Evolutionary conservation across 2,113 vertebrate genomes (phyloP).

Genomic region (Bathybates hornii): DNA sequence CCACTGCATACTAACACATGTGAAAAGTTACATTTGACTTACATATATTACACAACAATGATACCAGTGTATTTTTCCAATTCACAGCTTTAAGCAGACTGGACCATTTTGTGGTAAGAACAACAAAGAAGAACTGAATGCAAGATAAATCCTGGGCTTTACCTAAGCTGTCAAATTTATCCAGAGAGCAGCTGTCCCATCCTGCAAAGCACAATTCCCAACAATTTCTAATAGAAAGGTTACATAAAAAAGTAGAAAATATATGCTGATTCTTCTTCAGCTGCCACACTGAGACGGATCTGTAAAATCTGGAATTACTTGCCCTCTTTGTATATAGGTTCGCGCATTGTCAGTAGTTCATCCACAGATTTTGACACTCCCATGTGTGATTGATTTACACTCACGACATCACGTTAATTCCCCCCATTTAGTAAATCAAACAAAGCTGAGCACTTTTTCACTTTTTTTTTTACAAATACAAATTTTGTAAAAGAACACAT

Average conservation of each 20-base stretch:
- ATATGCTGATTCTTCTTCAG: not conserved
- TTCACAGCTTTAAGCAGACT: not conserved
- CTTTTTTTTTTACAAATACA: not conserved
- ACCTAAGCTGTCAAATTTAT: not conserved
- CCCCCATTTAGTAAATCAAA: rapidly evolving
- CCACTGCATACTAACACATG: not conserved
- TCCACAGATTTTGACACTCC: not conserved
- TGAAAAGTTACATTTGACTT: not conserved
- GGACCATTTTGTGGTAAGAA: not conserved
- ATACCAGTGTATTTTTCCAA: not conserved
- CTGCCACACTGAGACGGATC: rapidly evolving
- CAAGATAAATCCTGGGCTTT: not conserved
- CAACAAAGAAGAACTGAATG: not conserved
- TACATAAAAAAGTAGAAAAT: not conserved
- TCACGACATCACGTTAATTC: rapidly evolving
- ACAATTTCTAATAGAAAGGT: not conserved
- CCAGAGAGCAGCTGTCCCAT: not conserved
- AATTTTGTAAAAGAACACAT: not conserved
- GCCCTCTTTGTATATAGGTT: not conserved
- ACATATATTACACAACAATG: not conserved
- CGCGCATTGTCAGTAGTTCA: rapidly evolving
- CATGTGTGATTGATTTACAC: not conserved
- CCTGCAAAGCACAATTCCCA: not conserved
- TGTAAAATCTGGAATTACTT: not conserved
- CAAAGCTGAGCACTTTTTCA: rapidly evolving